Conservation (phyloP, 1,140 invertebrate genomes). For the Lerema accius region DNA sequence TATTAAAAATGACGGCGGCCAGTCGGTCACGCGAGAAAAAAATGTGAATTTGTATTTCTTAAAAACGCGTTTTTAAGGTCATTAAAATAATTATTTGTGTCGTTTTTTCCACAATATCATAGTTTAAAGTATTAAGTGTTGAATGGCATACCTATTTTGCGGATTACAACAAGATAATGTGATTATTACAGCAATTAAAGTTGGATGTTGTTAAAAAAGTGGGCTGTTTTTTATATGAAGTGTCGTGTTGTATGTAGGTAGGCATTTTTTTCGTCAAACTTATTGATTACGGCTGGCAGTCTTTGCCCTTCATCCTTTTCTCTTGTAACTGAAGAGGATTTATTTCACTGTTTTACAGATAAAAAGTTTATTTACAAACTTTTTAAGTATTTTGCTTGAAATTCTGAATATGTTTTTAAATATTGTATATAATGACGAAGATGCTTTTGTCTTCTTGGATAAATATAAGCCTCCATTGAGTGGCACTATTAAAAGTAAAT, state of each 20-base stretch:
- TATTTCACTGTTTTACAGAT: not conserved
- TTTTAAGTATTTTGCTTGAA: not conserved
- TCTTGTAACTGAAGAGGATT: not conserved
- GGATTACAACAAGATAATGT: conserved; percentile 23
- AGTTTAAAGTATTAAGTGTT: not conserved
- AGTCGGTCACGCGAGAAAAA: conserved; percentile 65
- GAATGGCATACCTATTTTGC: conserved; percentile 3
- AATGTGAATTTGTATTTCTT: conserved; percentile 57
- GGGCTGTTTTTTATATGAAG: conserved; percentile 41
- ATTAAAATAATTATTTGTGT: conserved; percentile 44
- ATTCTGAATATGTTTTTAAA: not conserved
- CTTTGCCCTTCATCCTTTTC: conserved; percentile 21
- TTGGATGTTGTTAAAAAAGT: conserved; percentile 42
- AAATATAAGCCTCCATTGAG: not conserved
- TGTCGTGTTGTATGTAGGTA: conserved; percentile 37
- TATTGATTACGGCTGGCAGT: conserved; percentile 39
- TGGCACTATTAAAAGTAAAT: not conserved
- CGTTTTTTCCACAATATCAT: conserved; percentile 1
- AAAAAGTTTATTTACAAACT: conserved; percentile 14
- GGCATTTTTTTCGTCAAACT: conserved; percentile 40
- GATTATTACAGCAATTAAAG: conserved; percentile 35
- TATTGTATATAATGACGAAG: not conserved
- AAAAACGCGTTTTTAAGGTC: conserved; percentile 39
- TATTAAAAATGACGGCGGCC: conserved; percentile 51
- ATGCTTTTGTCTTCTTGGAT: not conserved